These are phyloP conservation scores for Leptarthrus brevirostris DNA, from an alignment of 2,888 invertebrate genomes.

Conservation along the genomic window DNA sequence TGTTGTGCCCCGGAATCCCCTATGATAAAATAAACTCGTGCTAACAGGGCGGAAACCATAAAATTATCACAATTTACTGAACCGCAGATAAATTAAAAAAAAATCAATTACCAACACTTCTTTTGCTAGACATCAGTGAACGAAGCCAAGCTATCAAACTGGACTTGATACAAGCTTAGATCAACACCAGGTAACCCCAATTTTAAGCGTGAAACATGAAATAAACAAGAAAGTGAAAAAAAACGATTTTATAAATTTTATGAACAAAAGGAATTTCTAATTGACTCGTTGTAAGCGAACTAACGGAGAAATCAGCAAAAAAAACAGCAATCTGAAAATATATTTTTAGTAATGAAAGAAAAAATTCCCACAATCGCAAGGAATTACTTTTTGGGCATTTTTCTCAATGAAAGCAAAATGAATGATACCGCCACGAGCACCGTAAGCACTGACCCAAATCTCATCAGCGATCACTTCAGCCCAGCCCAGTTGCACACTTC, in stretches of 20 bases:
- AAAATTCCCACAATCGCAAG: not conserved
- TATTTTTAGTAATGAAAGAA: conserved; percentile 1
- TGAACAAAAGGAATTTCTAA: conserved; percentile 40
- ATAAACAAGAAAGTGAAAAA: conserved; percentile 40
- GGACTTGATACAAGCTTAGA: not conserved
- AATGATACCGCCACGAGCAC: conserved; percentile 19
- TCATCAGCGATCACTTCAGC: not conserved
- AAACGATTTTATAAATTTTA: conserved; percentile 20
- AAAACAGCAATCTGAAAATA: not conserved
- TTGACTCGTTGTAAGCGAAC: conserved; percentile 26
- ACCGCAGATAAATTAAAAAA: too few relatives aligned
- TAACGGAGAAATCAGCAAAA: conserved; percentile 34
- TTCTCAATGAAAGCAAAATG: conserved; percentile 41
- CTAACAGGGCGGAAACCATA: too few relatives aligned
- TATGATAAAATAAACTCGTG: too few relatives aligned
- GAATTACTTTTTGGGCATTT: conserved; percentile 18
- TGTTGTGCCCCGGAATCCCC: too few relatives aligned
- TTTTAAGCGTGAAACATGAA: conserved; percentile 36
- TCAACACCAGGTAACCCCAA: conserved; percentile 27
- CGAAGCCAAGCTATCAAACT: too few relatives aligned
- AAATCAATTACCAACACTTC: too few relatives aligned
- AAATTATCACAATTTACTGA: too few relatives aligned
- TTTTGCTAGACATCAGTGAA: too few relatives aligned
- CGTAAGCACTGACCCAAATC: conserved; percentile 30
- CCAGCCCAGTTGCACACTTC: not conserved